Evolutionary conservation across 1,140 invertebrate species (phyloP).

Genomic region (Drosophila sechellia): DNA sequence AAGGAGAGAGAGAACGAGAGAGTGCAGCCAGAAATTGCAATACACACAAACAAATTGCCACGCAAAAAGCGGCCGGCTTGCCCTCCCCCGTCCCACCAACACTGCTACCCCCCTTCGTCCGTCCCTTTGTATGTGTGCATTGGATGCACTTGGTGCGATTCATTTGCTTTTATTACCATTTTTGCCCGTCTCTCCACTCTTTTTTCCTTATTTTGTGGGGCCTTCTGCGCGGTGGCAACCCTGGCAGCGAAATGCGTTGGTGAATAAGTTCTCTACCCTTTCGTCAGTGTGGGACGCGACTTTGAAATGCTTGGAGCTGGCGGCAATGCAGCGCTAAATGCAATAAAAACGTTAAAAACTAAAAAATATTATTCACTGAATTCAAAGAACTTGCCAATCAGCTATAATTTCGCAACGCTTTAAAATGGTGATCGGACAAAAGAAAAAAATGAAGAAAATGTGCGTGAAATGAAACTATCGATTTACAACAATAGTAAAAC

Average conservation of each 20-base stretch:
- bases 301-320: constrained; percentile 73
- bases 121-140: constrained; percentile 12
- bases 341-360: neutral
- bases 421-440: too few relatives aligned
- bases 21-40: constrained; percentile 73
- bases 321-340: constrained; percentile 23
- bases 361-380: neutral
- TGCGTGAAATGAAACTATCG: too few relatives aligned
- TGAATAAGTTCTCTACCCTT: constrained; percentile 83
- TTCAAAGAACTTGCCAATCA: neutral
- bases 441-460: too few relatives aligned
- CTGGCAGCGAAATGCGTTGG: constrained; percentile 62
- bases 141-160: constrained; percentile 81
- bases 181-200: constrained; percentile 38
- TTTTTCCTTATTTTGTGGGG: constrained; percentile 37
- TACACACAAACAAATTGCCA: constrained; percentile 75
- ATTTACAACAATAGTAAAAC: too few relatives aligned
- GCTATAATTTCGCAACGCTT: too few relatives aligned
- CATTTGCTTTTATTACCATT: constrained; percentile 81
- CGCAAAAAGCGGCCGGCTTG: constrained; percentile 73
- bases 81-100: constrained; percentile 22
- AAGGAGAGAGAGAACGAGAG: constrained; percentile 19
- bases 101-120: constrained; percentile 16
- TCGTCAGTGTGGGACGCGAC: constrained; percentile 80
- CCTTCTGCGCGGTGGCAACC: constrained; percentile 62